Percentiles rank a stretch among this genome's conserved stretches.
These are phyloP conservation scores for Eledona agricola DNA, from an alignment of 2,888 invertebrate genomes.

Conservation along the genomic window DNA sequence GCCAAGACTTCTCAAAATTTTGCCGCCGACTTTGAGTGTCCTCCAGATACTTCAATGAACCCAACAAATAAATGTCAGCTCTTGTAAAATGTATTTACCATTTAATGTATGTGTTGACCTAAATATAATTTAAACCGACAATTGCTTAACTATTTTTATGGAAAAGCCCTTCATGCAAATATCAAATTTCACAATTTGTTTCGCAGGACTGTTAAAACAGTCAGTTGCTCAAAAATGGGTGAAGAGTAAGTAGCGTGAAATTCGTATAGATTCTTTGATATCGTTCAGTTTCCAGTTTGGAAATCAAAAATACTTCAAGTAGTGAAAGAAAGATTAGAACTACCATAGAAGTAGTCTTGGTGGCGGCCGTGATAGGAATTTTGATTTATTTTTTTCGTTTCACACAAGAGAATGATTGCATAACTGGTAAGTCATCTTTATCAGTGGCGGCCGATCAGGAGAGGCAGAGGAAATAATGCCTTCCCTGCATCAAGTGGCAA, in stretches of 20 bases:
- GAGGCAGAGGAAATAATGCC: too few relatives aligned
- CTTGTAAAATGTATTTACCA: conserved; percentile 13
- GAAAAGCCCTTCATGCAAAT: conserved; percentile 7
- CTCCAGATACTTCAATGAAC: conserved; percentile 65
- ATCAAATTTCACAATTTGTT: conserved; percentile 6
- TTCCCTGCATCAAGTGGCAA: too few relatives aligned
- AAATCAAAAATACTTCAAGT: neutral
- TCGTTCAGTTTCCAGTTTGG: too few relatives aligned
- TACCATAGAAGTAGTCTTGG: too few relatives aligned
- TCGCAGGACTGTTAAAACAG: neutral
- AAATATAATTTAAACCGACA: neutral
- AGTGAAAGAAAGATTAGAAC: too few relatives aligned
- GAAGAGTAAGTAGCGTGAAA: neutral
- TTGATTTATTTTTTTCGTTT: too few relatives aligned
- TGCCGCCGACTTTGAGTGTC: conserved; percentile 66
- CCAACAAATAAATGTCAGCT: conserved; percentile 64
- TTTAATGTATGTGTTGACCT: neutral
- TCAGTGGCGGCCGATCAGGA: too few relatives aligned
- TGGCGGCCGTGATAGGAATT: too few relatives aligned
- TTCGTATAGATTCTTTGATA: neutral
- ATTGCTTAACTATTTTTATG: neutral
- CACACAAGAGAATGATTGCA: too few relatives aligned
- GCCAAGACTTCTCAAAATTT: conserved; percentile 67
- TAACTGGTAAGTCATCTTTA: too few relatives aligned
- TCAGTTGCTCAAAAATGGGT: neutral